Conservation (phyloP, 1,140 invertebrate genomes). For the Drosophila leontia region DNA sequence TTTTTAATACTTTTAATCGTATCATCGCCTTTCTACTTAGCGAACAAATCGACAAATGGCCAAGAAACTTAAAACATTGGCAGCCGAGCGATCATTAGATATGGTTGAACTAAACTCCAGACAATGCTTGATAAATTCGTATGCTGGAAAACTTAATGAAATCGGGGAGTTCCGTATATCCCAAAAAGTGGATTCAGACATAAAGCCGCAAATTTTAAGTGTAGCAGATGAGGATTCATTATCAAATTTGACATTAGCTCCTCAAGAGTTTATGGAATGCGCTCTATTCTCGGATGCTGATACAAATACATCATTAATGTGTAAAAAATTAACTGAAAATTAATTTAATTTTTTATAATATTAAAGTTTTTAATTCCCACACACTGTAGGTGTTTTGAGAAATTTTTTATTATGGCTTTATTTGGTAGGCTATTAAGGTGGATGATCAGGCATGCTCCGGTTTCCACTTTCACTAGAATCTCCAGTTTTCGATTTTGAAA, state of each 20-base stretch:
- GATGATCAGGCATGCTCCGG: no score
- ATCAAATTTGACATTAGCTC: not conserved
- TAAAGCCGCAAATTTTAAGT: not conserved
- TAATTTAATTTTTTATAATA: not conserved
- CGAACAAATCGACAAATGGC: slow-evolving; percentile 55
- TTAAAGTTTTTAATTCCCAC: not conserved
- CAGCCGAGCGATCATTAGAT: slow-evolving; percentile 51
- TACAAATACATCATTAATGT: slow-evolving; percentile 41
- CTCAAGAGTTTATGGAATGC: slow-evolving; percentile 34
- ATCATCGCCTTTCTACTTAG: slow-evolving; percentile 11
- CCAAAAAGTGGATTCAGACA: not conserved
- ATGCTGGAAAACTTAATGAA: slow-evolving; percentile 35
- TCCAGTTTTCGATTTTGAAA: no score
- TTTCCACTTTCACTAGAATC: no score
- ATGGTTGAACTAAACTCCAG: slow-evolving; percentile 53
- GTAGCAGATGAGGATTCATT: not conserved
- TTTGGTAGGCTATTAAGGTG: not conserved
- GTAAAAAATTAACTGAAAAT: slow-evolving; percentile 22
- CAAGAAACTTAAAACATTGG: slow-evolving; percentile 49
- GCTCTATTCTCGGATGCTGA: slow-evolving; percentile 38
- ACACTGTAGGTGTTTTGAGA: not conserved
- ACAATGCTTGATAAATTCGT: slow-evolving; percentile 45
- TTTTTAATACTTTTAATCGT: not conserved
- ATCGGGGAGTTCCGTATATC: slow-evolving; percentile 3
- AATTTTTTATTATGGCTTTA: not conserved